Evolutionary conservation across 1,140 invertebrate genomes (phyloP), one percentile per base, ranked within the genome.

Genomic region (Telenomus remus): DNA sequence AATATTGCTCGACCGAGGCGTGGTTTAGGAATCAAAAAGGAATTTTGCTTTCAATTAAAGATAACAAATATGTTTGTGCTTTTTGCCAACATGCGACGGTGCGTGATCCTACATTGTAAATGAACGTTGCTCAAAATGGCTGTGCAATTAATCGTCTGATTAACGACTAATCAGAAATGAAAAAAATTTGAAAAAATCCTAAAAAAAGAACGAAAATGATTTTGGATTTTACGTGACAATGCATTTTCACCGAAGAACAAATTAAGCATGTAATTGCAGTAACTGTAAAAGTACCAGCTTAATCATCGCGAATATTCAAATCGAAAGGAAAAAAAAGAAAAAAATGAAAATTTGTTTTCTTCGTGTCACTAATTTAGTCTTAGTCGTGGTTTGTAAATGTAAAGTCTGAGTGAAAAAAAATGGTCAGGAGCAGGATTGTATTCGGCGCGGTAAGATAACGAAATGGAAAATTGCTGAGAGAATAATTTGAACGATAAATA

Each of bases 221-320:
- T 39, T 39, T 44, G 9, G 27, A 13, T 48, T 47, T 6, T 27
- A 27, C 59, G n/a, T 46, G 61, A 65, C 44, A 42, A n/a, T 48
- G 34, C 14, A 48, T 27, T 56, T 59, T 33, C 46, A 33, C 35
- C n/a, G 10, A 61, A 70, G 49, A 49, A 70, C 57, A 70, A 70
- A 71, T 71, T 49, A 63, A 44, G 33, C 16, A 14, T 59, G 51
- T 19, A 71, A 63, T 63, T 71, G 60, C 51, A 56, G 44, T 71
- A 71, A 71, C 68, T 71, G 57, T 71, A 71, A 49, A 71, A 46
- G 11, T 51, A 71, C 56, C 35, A 56, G 53, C 46, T 50, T 56
- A 71, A 71, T 63, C 59, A 71, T 69, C 10, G 42, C 39, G 43
- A 43, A 12, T 48, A 12, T 43, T 49, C 14, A 4, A 4, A 12